A percentile compares a stretch with the other conserved stretches of the same genome.
Conservation (phyloP, 2,797 vertebrate genomes). For the Amphiprion clarkii region DNA sequence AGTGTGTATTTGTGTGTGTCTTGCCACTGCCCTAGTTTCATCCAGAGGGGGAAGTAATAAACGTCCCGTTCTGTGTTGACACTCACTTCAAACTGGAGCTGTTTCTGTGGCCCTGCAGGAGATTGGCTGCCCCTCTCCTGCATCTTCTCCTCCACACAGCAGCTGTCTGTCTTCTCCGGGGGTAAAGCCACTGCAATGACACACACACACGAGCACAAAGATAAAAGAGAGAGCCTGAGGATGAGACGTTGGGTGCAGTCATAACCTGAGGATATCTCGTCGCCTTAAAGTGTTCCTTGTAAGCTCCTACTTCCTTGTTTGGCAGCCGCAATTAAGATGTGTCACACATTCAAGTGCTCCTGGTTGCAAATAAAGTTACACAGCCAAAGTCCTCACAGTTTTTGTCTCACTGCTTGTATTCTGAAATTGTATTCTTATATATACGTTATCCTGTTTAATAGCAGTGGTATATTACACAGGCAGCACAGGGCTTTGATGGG, state of each 20-base stretch:
- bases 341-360: constrained; percentile 40
- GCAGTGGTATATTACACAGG: neutral
- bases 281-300: constrained; percentile 61
- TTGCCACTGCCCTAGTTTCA: constrained; percentile 63
- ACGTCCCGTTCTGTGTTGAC: constrained; percentile 62
- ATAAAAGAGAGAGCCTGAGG: constrained; percentile 77
- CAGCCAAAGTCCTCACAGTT: constrained; percentile 14
- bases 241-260: constrained; percentile 65
- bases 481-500: neutral
- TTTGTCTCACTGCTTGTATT: neutral
- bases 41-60: constrained; percentile 67
- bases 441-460: neutral
- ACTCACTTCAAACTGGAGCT: constrained; percentile 98
- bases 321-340: constrained; percentile 68
- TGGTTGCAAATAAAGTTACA: constrained; percentile 34
- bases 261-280: constrained; percentile 72
- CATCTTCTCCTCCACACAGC: constrained; percentile 92
- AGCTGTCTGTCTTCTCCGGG: constrained; percentile 93
- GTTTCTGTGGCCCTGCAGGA: constrained; percentile 89
- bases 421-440: constrained; percentile 3
- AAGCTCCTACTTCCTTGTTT: constrained; percentile 58
- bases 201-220: constrained; percentile 58
- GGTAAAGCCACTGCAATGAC: constrained; percentile 92
- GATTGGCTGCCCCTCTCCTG: constrained; percentile 87
- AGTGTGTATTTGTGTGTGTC: constrained; percentile 34